Evolutionary conservation across 2,113 vertebrate species (phyloP).

Genomic region (Monopterus albus): DNA sequence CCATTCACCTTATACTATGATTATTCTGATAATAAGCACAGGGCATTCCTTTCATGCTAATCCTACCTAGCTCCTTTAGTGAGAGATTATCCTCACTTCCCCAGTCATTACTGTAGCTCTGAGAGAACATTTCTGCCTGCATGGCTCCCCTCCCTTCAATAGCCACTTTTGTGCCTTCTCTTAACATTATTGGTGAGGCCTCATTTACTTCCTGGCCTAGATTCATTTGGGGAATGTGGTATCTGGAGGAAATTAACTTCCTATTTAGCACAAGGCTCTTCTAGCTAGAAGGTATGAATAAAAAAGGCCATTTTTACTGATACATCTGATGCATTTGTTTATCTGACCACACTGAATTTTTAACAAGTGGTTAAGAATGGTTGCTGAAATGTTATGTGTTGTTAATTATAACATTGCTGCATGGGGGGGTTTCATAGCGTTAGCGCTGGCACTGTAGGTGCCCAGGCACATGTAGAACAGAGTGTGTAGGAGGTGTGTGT

Average conservation of each 20-base stretch:
- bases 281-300: neutral
- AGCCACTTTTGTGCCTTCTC: conserved; percentile 71
- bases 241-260: conserved; percentile 53
- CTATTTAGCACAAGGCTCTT: conserved; percentile 10
- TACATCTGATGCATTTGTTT: no score
- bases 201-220: conserved; percentile 56
- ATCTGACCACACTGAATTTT: neutral
- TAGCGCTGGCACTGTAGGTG: conserved; percentile 44
- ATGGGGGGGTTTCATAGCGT: conserved; percentile 36
- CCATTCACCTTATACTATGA: conserved; percentile 35
- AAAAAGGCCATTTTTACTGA: neutral
- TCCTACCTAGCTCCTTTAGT: conserved; percentile 31
- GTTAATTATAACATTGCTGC: conserved; percentile 46
- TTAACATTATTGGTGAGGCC: conserved; percentile 61
- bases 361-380: neutral
- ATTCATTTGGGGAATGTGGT: conserved; percentile 53
- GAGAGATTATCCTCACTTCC: conserved; percentile 53
- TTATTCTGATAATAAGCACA: conserved; percentile 56
- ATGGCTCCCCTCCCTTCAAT: conserved; percentile 69
- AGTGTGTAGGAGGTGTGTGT: conserved; percentile 75
- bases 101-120: conserved; percentile 48
- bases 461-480: conserved; percentile 59
- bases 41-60: conserved; percentile 37
- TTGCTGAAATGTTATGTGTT: conserved; percentile 19
- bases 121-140: conserved; percentile 50